Conservation (phyloP, 1,140 invertebrate species). For the Lasioglossum baleicum region DNA sequence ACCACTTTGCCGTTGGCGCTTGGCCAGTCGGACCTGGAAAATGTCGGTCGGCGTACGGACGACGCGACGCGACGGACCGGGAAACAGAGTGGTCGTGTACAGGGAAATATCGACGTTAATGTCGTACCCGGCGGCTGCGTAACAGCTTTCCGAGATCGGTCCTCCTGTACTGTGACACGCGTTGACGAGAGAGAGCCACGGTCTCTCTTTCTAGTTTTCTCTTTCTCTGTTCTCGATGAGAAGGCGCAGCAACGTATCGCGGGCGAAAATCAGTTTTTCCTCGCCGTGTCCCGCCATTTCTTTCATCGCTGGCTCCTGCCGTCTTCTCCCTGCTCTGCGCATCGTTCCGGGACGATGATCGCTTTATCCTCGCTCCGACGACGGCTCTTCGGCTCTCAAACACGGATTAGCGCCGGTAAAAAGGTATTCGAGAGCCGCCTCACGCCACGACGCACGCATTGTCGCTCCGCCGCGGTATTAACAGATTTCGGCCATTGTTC, state of each 20-base stretch:
- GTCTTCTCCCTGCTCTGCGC: constrained; percentile 7
- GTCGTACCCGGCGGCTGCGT: constrained; percentile 45
- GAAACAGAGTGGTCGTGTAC: constrained; percentile 42
- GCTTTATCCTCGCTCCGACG: constrained; percentile 57
- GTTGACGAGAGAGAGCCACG: constrained; percentile 34
- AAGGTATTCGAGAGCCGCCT: constrained; percentile 68
- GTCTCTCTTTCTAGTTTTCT: constrained; percentile 9
- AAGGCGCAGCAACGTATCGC: constrained; percentile 55
- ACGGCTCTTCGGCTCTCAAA: constrained; percentile 65
- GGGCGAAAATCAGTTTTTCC: constrained; percentile 66
- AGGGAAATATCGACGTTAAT: constrained; percentile 57
- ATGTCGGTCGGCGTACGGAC: constrained; percentile 7
- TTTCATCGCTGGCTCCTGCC: constrained; percentile 35
- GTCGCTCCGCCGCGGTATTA: constrained; percentile 65
- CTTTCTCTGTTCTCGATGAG: neutral
- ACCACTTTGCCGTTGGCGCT: constrained; percentile 35
- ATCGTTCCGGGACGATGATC: constrained; percentile 66
- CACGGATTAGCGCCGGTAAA: constrained; percentile 71
- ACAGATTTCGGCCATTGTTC: constrained; percentile 71
- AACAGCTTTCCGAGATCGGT: constrained; percentile 49
- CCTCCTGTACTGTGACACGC: constrained; percentile 32
- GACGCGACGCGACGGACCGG: neutral
- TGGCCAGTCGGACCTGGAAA: constrained; percentile 38
- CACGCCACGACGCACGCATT: constrained; percentile 68
- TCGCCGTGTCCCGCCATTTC: constrained; percentile 21